These are phyloP conservation scores for Asarcornis scutulata DNA, from an alignment of 2,113 vertebrate genomes.

Conservation along the genomic window DNA sequence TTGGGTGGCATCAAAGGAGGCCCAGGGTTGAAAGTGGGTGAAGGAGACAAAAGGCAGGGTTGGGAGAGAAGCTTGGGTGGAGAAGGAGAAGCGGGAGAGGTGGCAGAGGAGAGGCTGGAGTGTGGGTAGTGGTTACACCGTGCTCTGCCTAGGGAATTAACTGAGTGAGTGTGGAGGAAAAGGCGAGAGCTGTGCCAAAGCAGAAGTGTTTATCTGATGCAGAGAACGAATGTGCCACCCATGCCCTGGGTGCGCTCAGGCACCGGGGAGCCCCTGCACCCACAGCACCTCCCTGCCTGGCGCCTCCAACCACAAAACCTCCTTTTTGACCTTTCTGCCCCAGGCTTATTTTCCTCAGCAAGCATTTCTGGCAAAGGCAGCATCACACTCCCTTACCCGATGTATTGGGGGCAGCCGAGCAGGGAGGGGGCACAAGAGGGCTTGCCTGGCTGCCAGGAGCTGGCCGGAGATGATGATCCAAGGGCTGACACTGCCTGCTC, in stretches of 20 bases:
- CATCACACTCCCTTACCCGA: fast-evolving
- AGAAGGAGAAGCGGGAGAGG: slow-evolving; percentile 49
- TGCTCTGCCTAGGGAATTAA: background rate
- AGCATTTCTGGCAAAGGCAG: background rate
- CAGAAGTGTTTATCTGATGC: background rate
- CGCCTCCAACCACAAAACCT: fast-evolving
- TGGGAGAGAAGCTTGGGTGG: slow-evolving; percentile 68
- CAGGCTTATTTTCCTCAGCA: background rate
- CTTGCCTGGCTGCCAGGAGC: background rate
- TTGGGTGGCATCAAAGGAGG: slow-evolving; percentile 64
- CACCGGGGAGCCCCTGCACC: background rate
- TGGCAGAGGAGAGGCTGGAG: slow-evolving; percentile 39
- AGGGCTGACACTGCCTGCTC: slow-evolving; percentile 13
- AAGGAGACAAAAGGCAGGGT: slow-evolving; percentile 69
- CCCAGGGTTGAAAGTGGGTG: slow-evolving; percentile 59
- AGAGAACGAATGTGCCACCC: fast-evolving
- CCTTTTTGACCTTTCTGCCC: background rate
- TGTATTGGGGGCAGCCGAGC: fast-evolving
- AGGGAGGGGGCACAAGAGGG: fast-evolving
- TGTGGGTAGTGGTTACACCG: background rate
- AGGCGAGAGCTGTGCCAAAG: background rate
- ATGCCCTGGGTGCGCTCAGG: background rate
- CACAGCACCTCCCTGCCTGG: background rate
- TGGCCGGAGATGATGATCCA: background rate
- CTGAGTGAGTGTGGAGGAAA: background rate